A percentile compares a stretch with the other conserved stretches of the same genome.
These are phyloP conservation scores for Ctenoplectra terminalis DNA, from an alignment of 1,140 invertebrate species.

Conservation along the genomic window DNA sequence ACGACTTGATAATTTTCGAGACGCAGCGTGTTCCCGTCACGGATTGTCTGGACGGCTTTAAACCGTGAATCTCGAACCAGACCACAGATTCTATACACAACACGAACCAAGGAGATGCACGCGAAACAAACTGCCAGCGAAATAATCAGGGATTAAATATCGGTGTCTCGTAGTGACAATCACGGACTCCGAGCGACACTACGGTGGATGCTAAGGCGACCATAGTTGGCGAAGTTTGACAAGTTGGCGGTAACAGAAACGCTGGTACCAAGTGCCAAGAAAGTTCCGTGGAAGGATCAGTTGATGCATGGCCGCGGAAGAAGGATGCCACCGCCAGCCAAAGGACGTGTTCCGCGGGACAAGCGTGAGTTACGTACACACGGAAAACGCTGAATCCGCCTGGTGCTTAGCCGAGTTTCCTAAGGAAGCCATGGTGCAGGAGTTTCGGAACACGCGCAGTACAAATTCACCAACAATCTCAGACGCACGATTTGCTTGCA, in stretches of 20 bases:
- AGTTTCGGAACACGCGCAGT: conserved; percentile 45
- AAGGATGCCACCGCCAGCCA: conserved; percentile 54
- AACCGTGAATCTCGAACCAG: neutral
- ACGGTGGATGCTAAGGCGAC: conserved; percentile 47
- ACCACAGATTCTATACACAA: neutral
- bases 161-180: conserved; percentile 49
- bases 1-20: no score
- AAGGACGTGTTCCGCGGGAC: conserved; percentile 60
- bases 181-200: conserved; percentile 36
- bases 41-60: neutral
- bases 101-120: neutral
- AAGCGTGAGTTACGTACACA: conserved; percentile 56
- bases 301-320: conserved; percentile 67
- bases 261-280: conserved; percentile 64
- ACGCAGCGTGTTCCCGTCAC: no score
- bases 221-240: conserved; percentile 66
- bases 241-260: conserved; percentile 66
- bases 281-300: conserved; percentile 65
- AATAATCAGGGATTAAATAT: conserved; percentile 64
- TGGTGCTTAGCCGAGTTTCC: conserved; percentile 58
- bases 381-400: conserved; percentile 55
- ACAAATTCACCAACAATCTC: conserved; percentile 53
- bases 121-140: conserved; percentile 17
- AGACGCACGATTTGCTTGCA: conserved; percentile 52
- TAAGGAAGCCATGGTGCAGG: conserved; percentile 5